Conservation (phyloP, 2,113 vertebrate species). For the Lasiurus cinereus region DNA sequence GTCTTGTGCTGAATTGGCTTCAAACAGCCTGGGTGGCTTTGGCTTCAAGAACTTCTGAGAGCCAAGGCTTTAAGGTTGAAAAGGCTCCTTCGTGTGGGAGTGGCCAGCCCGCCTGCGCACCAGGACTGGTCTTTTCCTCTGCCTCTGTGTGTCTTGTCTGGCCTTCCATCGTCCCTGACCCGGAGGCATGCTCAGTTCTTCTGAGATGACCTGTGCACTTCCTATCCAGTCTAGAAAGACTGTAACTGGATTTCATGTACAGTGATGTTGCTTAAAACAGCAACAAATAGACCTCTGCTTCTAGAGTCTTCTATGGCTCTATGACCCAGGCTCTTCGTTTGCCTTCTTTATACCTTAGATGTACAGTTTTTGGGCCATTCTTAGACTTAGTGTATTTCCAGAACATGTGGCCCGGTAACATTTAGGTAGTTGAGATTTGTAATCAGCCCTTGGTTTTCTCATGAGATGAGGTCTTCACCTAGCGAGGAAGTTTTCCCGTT, state of each 20-base stretch:
- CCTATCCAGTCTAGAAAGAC: neutral
- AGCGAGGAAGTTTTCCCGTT: neutral
- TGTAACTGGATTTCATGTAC: neutral
- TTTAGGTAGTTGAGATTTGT: neutral
- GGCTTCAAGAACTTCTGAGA: neutral
- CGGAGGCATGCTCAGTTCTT: too few relatives aligned
- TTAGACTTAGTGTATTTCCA: neutral
- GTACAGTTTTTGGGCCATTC: neutral
- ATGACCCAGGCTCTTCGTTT: neutral
- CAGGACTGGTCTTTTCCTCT: neutral
- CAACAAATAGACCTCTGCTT: neutral
- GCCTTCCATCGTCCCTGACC: neutral
- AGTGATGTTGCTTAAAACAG: neutral
- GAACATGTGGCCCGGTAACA: neutral
- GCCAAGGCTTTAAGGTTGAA: neutral
- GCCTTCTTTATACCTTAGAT: neutral
- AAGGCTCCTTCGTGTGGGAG: neutral
- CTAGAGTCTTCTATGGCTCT: neutral
- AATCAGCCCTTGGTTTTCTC: neutral
- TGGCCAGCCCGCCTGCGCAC: neutral
- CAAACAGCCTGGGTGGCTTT: neutral
- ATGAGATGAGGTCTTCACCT: neutral
- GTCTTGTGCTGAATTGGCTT: neutral
- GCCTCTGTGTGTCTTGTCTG: neutral
- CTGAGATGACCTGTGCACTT: neutral